Evolutionary conservation across 2,888 invertebrate species (phyloP), one percentile per base, ranked within the genome.

Genomic region (Argyresthia goedartella): DNA sequence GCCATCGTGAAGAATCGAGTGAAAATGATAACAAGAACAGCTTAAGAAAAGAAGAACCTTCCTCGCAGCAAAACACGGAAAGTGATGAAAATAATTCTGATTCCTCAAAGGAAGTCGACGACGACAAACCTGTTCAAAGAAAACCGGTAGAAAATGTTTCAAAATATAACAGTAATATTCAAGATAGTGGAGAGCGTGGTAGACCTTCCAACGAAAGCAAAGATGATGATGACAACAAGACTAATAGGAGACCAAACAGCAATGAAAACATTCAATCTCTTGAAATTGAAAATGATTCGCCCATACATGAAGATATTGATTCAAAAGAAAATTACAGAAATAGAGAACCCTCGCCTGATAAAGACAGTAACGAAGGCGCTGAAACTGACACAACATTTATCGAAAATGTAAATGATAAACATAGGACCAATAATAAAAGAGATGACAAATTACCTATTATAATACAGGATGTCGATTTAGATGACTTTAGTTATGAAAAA

Each of bases 401-500:
- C 11, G 47, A 53, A 41, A 41, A 39, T 46, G 14, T 13, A 46
- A 25, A 13, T n/a, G 39, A 48, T 25, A 49, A 49, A 3, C 9
- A 48, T 13, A 14, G 43, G 16, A 16, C 25, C 11, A 49, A 39
- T 35, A 33, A 56, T 39, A 43, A 49, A 36, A 25, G 43, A 34
- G 57, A 53, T 49, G 41, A 49, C 33, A 62, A 36, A 7, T 54
- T 58, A 13, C 59, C 65, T 9, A 53, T 53, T 34, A 58, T 56
- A 45, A 63, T 71, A 55, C 69, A 71, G 62, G 71, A 78, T 45
- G 69, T 71, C 36, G 74, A 77, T 55, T 63, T 71, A 56, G 66
- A 59, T 50, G 71, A 76, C 57, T 76, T 74, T 54, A 73, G 71
- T 55, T 70, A 72, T 57, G 75, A 76, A 65, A 69, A 60, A 61